Evolutionary conservation across 2,888 invertebrate species (phyloP), one percentile per base, ranked within the genome.

Genomic region (Allolobophora icterica): DNA sequence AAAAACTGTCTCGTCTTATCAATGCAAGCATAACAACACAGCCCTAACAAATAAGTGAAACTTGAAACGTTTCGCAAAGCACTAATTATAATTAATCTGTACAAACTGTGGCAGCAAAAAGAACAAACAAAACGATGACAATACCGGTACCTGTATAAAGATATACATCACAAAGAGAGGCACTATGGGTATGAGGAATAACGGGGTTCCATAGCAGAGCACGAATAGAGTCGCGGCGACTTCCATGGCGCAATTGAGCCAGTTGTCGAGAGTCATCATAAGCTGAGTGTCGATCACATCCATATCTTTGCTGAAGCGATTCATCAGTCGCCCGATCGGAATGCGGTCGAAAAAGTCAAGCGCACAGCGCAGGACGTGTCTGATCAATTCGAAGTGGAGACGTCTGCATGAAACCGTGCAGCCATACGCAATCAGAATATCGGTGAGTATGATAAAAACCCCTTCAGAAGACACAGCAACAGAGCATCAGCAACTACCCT

Each of bases 331-430:
- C 11, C 95, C 95, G 52, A 93, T 91, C 3, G 94, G 95, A 38
- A 94, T 94, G 0, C 94, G 93, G 91, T 95, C 95, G 93, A 95
- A 95, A 93, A 95, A 95, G 83, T 90, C 83, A 94, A 94, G 94
- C 1, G 94, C 94, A 3, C 94, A 93, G 42, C 34, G 42, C 45
- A 89, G 5, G 30, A 89, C 45, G 24, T 89, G 42, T 8, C 34
- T 13, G 21, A 89, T 89, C 45, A 89, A 30, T 13, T 45, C 52
- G 5, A 6, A 0, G 52, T 89, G 89, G 1, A 89, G 89, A 42
- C 45, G 89, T 21, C 33, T 52, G 42, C 45, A 42, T 19, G 89
- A 42, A 11, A 34, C 3, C 89, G 52, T 45, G 11, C 89, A 89
- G 52, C 89, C 89, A 30, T 45, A 45, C 0, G 89, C 89, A 89